Percentiles rank a stretch among this genome's conserved stretches.
Evolutionary conservation across 2,797 vertebrate species (phyloP).

Genomic region (Macropodus opercularis): DNA sequence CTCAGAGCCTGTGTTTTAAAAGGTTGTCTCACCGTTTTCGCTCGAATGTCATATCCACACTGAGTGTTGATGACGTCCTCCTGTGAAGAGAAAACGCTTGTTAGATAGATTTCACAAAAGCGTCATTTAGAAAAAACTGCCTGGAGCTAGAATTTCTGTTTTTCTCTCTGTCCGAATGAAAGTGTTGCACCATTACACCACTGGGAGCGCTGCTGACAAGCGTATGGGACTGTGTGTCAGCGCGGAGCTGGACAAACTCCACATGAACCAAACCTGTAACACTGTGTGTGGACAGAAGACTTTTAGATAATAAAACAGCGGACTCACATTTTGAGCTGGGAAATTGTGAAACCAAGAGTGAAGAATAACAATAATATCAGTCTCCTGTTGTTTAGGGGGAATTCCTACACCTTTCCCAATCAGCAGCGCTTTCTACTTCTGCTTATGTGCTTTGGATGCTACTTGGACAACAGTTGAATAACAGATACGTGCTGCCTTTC

Average conservation of each 20-base stretch:
- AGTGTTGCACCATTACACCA: neutral
- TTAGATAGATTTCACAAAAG: neutral
- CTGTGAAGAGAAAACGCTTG: slow-evolving; percentile 72
- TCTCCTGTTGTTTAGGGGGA: too few relatives aligned
- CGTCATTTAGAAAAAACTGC: neutral
- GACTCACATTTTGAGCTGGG: too few relatives aligned
- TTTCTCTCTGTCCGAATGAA: neutral
- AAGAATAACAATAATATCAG: too few relatives aligned
- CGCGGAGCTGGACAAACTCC: neutral
- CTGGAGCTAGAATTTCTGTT: too few relatives aligned
- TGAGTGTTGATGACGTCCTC: slow-evolving; percentile 99
- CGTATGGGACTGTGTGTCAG: too few relatives aligned
- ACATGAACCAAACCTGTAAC: neutral
- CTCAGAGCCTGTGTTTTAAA: neutral
- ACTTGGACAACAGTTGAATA: too few relatives aligned
- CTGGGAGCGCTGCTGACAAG: neutral
- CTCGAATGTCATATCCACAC: slow-evolving; percentile 97
- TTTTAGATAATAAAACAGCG: too few relatives aligned
- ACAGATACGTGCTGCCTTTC: too few relatives aligned
- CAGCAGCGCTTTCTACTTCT: too few relatives aligned
- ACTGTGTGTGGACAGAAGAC: neutral
- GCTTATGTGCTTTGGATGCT: too few relatives aligned
- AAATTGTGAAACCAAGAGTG: too few relatives aligned
- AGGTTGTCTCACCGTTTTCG: slow-evolving; percentile 88
- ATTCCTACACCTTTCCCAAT: too few relatives aligned